A percentile compares a stretch with the other conserved stretches of the same genome.
Evolutionary conservation across 2,113 vertebrate species (phyloP).

Genomic region (Centrocercus urophasianus): DNA sequence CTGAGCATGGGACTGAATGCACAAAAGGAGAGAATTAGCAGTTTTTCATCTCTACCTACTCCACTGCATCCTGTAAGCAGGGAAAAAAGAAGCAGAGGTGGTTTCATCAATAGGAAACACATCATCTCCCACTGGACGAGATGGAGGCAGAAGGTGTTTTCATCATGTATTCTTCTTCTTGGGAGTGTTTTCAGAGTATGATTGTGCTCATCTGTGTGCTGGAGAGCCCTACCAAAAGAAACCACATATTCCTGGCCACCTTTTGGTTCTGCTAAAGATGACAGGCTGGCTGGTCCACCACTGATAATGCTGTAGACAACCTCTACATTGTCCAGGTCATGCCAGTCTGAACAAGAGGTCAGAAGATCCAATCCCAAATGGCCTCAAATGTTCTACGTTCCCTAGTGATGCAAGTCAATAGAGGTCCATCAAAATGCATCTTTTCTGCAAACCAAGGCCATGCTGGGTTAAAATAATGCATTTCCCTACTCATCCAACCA

Average conservation of each 20-base stretch:
- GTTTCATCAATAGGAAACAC: neutral
- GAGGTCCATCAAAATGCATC: neutral
- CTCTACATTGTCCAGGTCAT: neutral
- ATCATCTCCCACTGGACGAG: neutral
- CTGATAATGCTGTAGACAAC: neutral
- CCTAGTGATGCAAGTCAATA: neutral
- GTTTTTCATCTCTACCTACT: neutral
- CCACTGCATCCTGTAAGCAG: neutral
- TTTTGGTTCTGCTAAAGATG: neutral
- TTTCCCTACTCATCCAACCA: neutral
- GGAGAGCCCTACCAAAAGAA: neutral
- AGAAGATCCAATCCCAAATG: neutral
- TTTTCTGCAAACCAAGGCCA: neutral
- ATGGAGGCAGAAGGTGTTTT: neutral
- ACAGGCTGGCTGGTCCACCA: rapidly evolving
- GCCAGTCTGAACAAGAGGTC: neutral
- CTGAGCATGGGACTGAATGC: slow-evolving; percentile 40
- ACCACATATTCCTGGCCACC: rapidly evolving
- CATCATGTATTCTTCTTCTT: neutral
- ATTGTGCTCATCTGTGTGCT: neutral
- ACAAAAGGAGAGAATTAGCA: neutral
- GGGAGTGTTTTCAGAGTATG: neutral
- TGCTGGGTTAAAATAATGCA: neutral
- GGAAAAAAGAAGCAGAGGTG: neutral
- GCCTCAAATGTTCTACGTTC: neutral